Conservation (phyloP, 2,113 vertebrate genomes). For the Corapipo altera region DNA sequence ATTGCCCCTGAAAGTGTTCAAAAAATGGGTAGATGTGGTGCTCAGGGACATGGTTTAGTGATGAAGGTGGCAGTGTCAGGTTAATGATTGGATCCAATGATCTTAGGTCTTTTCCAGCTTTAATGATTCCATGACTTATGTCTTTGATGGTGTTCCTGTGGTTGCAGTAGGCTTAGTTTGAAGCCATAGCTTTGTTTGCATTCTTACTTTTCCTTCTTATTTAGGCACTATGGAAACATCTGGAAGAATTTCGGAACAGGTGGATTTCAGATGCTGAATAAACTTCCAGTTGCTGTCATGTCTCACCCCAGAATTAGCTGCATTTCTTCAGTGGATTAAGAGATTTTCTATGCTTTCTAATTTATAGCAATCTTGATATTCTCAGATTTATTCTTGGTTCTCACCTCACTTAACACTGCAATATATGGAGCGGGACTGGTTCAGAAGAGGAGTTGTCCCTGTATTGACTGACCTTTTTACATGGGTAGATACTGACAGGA, state of each 20-base stretch:
- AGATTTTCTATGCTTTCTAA: neutral
- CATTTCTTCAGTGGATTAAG: neutral
- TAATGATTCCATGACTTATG: neutral
- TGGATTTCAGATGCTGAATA: neutral
- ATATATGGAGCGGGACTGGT: neutral
- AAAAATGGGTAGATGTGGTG: neutral
- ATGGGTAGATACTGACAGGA: neutral
- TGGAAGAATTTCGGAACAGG: neutral
- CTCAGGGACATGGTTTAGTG: neutral
- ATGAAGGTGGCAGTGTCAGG: neutral
- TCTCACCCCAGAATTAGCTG: neutral
- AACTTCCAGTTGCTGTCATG: neutral
- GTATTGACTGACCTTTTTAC: neutral
- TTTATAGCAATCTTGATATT: neutral
- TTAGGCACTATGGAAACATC: neutral
- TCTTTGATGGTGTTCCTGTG: neutral
- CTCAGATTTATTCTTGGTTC: neutral
- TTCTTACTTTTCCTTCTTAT: neutral
- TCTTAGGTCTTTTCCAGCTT: neutral
- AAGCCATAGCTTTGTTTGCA: neutral
- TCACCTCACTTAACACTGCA: neutral
- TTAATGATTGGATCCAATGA: neutral
- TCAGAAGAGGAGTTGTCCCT: neutral
- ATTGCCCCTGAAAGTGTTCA: neutral
- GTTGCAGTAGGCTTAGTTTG: neutral